Base-by-base conservation (phyloP, 2,797 vertebrate species). In the Acestrorhynchus altus region DNA sequence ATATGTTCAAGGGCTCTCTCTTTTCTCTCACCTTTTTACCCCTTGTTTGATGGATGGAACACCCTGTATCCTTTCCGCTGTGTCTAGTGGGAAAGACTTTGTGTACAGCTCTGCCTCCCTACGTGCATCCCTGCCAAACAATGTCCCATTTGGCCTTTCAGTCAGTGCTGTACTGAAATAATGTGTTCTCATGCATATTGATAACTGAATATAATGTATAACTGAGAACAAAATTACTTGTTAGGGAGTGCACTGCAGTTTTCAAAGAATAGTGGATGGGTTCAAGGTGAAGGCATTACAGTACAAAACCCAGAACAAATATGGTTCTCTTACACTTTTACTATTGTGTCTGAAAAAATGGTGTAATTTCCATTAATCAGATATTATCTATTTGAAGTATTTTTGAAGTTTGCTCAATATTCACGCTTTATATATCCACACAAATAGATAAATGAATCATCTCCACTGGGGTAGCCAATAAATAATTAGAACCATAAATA, bases 1-100 rank as follows among this genome's bases (percentile, higher is more conserved):
- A 35, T 56, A 52, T 68, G 74, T 76, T 67, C 64, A 76, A 76
- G 74, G 64, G 40, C 42, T 68, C 64, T 47, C 40, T 54, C 4
- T 46, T 42, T 44, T 39, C 64, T 35, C 47, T 52, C 2, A 16
- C 24, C 8, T 13, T 18, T 16, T 75, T 49, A 28, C 47, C 59
- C 51, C 35, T 75, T 54, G 47, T 20, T 10, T 8, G 35, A 44
- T 10, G 61, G 22, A 75, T 52, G 52, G 74, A 68, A 76, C 64
- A 9, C 52, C 63, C 63, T 68, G 64, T 76, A 51, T 76, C 13
- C 46, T 67, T 67, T 67, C 26, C 59, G 10, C 42, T 5, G 16
- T 64, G 31, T 74, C 59, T 28, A 1, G 54, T 51, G 46, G 57
- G 42, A 35, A 31, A 56, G 63, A 76, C 64, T 76, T 26, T 31